Evolutionary conservation across 2,797 vertebrate genomes (phyloP).

Genomic region (Poecilia picta): DNA sequence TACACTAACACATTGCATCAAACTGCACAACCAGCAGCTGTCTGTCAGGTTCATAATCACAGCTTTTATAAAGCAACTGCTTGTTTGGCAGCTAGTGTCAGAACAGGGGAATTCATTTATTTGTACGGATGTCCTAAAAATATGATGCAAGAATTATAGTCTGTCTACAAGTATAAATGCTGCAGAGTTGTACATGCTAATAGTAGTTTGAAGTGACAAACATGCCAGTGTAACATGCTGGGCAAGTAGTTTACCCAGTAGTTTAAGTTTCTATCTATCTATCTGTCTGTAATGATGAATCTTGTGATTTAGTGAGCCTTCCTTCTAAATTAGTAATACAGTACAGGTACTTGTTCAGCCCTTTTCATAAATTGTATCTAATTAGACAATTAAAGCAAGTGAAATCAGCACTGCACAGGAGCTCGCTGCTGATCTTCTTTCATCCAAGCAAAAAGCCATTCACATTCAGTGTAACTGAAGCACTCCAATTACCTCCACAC

Average conservation of each 20-base stretch:
- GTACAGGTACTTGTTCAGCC: slow-evolving; percentile 3
- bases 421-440: slow-evolving; percentile 6
- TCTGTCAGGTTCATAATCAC: not conserved
- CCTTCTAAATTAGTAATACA: not conserved
- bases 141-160: slow-evolving; percentile 3
- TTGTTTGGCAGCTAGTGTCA: slow-evolving; percentile 8
- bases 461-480: slow-evolving; percentile 20
- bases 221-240: not conserved
- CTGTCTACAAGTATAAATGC: not conserved
- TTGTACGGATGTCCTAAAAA: not conserved
- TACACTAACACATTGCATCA: slow-evolving; percentile 5
- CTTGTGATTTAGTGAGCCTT: not conserved
- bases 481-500: slow-evolving; percentile 17
- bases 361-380: slow-evolving; percentile 32
- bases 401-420: slow-evolving; percentile 10
- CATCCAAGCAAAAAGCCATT: slow-evolving; percentile 9
- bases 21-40: not conserved
- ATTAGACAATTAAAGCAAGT: slow-evolving; percentile 25
- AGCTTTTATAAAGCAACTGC: slow-evolving; percentile 1
- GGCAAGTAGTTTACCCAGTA: not conserved
- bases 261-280: not conserved
- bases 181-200: not conserved
- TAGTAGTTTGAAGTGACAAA: not conserved
- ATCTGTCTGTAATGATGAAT: not conserved
- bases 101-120: not conserved